Base-by-base conservation (phyloP, 2,797 vertebrate species). In the Chaetodon trifasciatus region DNA sequence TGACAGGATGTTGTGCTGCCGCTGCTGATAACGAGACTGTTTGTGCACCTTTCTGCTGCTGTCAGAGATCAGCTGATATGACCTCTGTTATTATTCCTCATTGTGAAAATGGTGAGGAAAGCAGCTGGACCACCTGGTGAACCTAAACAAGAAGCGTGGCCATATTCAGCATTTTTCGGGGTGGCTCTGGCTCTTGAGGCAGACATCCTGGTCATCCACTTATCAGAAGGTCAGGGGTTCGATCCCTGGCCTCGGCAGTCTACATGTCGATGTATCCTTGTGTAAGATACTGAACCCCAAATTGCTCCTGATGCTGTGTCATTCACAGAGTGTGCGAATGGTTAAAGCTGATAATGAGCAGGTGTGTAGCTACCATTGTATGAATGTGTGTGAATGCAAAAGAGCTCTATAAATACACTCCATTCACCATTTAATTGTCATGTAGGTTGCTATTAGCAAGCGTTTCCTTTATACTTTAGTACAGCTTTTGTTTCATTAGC, bases 1-100 rank as follows among this genome's bases (percentile, higher is more conserved):
- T 71, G 73, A 79, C 76, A 78, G 84, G 86, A 88, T 82, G 81
- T 84, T 72, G 28, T 74, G 61, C 71, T 83, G 37, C 50, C 47
- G 61, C 76, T 24, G 6, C 61, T 65, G 61, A 61, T 74, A 71
- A 70, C 37, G 15, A 12, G 47, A n/a, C 39, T 17, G 15, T 40
- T 9, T n/a, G 32, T 46, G 40, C 56, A 52, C 56, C 35, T 78
- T 63, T 73, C 24, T 74, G 16, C 50, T 69, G 40, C 40, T 62
- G 24, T 70, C 67, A 55, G 37, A 0, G 19, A 63, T 47, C 64
- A 65, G 19, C 32, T 65, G 57, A 35, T 15, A 44, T 23, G 32
- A 42, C 16, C 23, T 52, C 32, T 24, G 12, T 55, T 63, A 21
- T 64, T 15, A 52, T 62, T 44, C 6, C 28, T 42, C 40, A 42